Conservation (phyloP, 2,888 invertebrate species). For the Oeneis ivallda region DNA sequence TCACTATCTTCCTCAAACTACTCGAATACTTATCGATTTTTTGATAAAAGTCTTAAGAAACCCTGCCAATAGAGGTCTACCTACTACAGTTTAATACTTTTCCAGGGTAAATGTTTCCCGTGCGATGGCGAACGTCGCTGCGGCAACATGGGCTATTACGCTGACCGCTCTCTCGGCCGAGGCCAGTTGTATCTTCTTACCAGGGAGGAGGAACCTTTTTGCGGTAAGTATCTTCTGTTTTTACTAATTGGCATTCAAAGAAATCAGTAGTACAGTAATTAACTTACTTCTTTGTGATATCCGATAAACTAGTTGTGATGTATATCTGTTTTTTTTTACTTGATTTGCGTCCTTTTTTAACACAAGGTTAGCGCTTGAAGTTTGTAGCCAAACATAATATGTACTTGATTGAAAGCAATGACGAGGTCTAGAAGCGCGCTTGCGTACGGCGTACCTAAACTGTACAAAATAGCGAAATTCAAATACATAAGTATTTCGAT, state of each 20-base stretch:
- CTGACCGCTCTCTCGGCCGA: conserved; percentile 90
- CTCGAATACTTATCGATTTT: no score
- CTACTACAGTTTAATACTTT: no score
- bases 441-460: no score
- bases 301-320: neutral
- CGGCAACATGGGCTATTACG: conserved; percentile 97
- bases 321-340: neutral
- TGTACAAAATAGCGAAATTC: no score
- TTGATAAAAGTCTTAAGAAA: no score
- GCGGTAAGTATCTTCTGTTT: conserved; percentile 82
- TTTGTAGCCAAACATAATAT: no score
- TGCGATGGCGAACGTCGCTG: conserved; percentile 83
- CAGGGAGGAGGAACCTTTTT: conserved; percentile 95
- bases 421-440: no score
- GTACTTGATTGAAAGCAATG: no score
- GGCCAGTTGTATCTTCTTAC: conserved; percentile 95
- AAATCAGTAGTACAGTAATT: neutral
- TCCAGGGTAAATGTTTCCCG: conserved; percentile 76
- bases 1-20: no score
- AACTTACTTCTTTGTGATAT: neutral
- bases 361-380: no score
- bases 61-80: no score
- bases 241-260: neutral
- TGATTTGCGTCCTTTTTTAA: neutral
- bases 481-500: no score